A percentile compares a stretch with the other conserved stretches of the same genome.
Conservation (phyloP, 2,797 vertebrate genomes). For the Tenualosa thibaudeaui region DNA sequence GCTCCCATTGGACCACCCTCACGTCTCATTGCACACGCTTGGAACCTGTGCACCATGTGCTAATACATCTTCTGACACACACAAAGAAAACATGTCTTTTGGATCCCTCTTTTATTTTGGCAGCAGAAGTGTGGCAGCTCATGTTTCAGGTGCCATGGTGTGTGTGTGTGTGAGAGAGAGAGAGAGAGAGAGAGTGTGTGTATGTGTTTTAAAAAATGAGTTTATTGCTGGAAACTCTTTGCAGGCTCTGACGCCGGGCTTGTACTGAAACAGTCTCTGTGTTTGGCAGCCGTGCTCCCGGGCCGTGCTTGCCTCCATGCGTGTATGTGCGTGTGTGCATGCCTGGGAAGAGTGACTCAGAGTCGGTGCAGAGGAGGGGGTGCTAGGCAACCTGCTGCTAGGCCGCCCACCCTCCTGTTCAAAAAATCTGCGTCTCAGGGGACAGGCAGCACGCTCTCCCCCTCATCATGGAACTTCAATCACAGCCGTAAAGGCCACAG, state of each 20-base stretch:
- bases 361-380: neutral
- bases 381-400: slow-evolving; percentile 28
- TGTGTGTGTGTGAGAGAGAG: neutral
- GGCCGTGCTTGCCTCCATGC: slow-evolving; percentile 29
- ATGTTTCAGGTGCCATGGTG: slow-evolving; percentile 6
- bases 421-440: neutral
- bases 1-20: slow-evolving; percentile 45
- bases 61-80: neutral
- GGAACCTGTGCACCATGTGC: neutral
- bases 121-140: neutral
- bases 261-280: neutral
- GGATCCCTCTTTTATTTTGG: neutral
- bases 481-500: neutral
- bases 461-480: neutral
- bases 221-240: neutral
- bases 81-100: neutral
- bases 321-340: neutral
- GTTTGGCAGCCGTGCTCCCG: slow-evolving; percentile 27
- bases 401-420: neutral
- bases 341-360: slow-evolving; percentile 25
- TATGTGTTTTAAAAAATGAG: neutral
- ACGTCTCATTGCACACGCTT: slow-evolving; percentile 17
- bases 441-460: neutral
- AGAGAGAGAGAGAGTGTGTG: too few species aligned
- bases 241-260: neutral